phyloP scores from a whole-genome alignment of 2,113 vertebrate genomes.

The Tonatia bakeri region DNA sequence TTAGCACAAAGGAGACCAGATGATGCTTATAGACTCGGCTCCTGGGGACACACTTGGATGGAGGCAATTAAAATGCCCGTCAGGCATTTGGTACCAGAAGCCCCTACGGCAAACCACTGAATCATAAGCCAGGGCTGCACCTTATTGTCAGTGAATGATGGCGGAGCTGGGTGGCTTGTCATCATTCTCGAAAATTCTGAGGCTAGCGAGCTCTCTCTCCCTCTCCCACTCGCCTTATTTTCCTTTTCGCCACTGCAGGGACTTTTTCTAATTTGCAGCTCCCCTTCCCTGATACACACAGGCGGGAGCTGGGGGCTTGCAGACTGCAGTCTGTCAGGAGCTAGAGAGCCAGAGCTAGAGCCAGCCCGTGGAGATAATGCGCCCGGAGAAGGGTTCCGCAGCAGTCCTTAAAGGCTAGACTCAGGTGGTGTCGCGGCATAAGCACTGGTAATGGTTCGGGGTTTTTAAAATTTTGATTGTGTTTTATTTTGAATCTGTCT shows the following conservation, averaged over 20 bases:
- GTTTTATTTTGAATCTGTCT: slow-evolving; percentile 25
- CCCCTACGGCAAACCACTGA: slow-evolving; percentile 74
- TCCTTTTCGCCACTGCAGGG: slow-evolving; percentile 83
- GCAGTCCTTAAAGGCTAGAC: slow-evolving; percentile 77
- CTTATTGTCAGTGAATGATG: slow-evolving; percentile 84
- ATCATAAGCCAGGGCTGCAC: slow-evolving; percentile 76
- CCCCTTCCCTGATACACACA: slow-evolving; percentile 77
- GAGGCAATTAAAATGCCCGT: slow-evolving; percentile 86
- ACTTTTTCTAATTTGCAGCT: slow-evolving; percentile 82
- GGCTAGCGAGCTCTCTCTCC: slow-evolving; percentile 77
- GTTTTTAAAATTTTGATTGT: neutral
- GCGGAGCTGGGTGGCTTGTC: slow-evolving; percentile 81
- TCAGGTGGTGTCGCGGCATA: slow-evolving; percentile 69
- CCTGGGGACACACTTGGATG: slow-evolving; percentile 74
- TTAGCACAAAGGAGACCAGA: slow-evolving; percentile 76
- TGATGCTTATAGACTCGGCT: slow-evolving; percentile 75
- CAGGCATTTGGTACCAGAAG: slow-evolving; percentile 80
- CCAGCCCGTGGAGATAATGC: slow-evolving; percentile 66
- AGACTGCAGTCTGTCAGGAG: slow-evolving; percentile 82
- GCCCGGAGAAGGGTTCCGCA: slow-evolving; percentile 74
- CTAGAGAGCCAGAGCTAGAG: slow-evolving; percentile 64
- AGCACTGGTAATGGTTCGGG: slow-evolving; percentile 78
- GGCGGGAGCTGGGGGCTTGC: slow-evolving; percentile 79
- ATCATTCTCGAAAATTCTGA: slow-evolving; percentile 87
- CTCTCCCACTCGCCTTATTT: slow-evolving; percentile 83